Conservation (phyloP, 2,888 invertebrate genomes). For the Polydrusus tereticollis region DNA sequence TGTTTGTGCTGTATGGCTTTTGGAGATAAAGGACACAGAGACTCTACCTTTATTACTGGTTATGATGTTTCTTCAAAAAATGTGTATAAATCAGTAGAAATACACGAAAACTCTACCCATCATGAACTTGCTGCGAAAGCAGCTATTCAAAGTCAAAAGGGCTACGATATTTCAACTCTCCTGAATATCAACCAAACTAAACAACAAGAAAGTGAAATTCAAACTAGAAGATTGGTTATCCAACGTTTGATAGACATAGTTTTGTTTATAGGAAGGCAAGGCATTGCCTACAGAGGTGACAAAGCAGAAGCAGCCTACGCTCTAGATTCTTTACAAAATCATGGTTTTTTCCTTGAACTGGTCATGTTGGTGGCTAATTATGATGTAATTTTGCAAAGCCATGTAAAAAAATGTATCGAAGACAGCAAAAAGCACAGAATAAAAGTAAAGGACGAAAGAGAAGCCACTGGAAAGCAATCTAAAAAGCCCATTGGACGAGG, state of each 20-base stretch:
- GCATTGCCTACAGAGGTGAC: not conserved
- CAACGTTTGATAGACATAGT: not conserved
- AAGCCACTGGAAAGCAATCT: not conserved
- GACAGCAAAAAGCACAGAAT: not conserved
- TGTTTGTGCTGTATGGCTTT: not conserved
- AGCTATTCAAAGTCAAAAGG: not conserved
- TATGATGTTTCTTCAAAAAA: not conserved
- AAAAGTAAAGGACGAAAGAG: not conserved
- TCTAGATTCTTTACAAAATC: not conserved
- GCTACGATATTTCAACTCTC: no score
- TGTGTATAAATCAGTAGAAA: no score
- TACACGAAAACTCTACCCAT: no score
- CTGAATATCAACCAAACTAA: not conserved
- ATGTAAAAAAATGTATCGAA: not conserved
- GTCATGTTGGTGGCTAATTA: not conserved
- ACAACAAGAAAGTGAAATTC: not conserved
- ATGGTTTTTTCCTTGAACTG: not conserved
- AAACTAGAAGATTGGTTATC: not conserved
- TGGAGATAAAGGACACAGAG: not conserved
- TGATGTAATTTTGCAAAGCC: not conserved
- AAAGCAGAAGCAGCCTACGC: not conserved
- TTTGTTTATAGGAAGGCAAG: not conserved
- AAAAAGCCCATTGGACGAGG: not conserved
- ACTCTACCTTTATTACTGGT: not conserved
- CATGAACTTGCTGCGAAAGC: not conserved